These are phyloP conservation scores for Colletes collaris DNA, from an alignment of 2,888 invertebrate genomes.

Conservation along the genomic window DNA sequence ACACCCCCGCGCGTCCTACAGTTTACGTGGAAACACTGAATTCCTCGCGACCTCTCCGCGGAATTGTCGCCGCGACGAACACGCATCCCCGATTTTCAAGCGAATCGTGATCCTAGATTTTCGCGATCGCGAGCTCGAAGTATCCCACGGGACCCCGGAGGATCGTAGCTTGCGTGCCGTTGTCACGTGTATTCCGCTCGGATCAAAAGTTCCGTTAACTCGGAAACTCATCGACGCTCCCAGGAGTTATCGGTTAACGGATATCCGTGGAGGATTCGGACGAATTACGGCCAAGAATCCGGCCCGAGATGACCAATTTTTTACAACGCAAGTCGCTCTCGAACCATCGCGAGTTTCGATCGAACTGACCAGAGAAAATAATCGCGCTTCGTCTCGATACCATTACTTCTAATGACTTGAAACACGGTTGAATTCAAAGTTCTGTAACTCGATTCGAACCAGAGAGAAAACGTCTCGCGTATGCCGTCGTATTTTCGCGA, in stretches of 20 bases:
- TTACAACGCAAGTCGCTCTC: not conserved
- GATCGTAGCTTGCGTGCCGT: slow-evolving; percentile 40
- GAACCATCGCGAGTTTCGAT: too few relatives aligned
- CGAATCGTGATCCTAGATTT: slow-evolving; percentile 51
- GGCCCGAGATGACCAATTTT: slow-evolving; percentile 1
- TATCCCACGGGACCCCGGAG: slow-evolving; percentile 36
- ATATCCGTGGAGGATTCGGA: slow-evolving; percentile 12
- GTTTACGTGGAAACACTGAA: too few relatives aligned
- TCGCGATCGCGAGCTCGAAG: slow-evolving; percentile 48
- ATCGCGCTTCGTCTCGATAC: too few relatives aligned
- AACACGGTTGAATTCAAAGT: too few relatives aligned
- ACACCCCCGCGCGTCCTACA: too few relatives aligned
- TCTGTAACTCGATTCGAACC: too few relatives aligned
- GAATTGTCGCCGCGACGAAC: not conserved
- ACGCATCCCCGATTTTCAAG: slow-evolving; percentile 46
- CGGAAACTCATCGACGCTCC: slow-evolving; percentile 32
- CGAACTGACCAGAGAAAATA: too few relatives aligned
- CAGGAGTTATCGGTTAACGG: slow-evolving; percentile 37
- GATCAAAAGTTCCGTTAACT: slow-evolving; percentile 50
- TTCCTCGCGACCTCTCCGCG: too few relatives aligned
- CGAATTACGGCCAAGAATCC: slow-evolving; percentile 29
- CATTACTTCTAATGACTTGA: too few relatives aligned
- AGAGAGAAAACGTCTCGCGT: too few relatives aligned
- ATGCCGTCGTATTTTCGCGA: too few relatives aligned
- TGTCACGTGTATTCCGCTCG: slow-evolving; percentile 49